Evolutionary conservation across 1,140 invertebrate species (phyloP), one percentile per base, ranked within the genome.

Genomic region (Eriosoma lanigerum): DNA sequence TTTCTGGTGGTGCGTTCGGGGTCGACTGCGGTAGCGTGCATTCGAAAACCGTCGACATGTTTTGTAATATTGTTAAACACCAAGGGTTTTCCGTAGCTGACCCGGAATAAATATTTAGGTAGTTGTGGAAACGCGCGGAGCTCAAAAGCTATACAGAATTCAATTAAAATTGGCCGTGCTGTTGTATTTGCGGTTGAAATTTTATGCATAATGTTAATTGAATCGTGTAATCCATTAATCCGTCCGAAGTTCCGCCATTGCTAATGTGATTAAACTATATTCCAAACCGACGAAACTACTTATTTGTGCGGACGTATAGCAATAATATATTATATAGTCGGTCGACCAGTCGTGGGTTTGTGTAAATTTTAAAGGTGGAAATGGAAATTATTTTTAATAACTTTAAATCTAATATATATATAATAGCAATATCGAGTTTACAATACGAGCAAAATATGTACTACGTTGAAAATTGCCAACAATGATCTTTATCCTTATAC

Each of bases 141-240:
- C 32, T 64, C n/a, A 38, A 64, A 64, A 64, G 62, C 32, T 64
- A 19, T 38, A 29, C 38, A 64, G 32, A 29, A 17, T 64, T 64
- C 62, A 64, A 64, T 44, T 64, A 64, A 19, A 64, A 64, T 64
- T 64, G 62, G 32, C 60, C n/a, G 19, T 29, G 32, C 60, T 64
- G 60, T 64, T 64, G 17, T 64, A 64, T 64, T 64, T 64, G 62
- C 19, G 10, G 32, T 64, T 29, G 10, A 64, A 64, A 64, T 64
- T 64, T 38, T 64, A 64, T 38, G 62, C 32, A 64, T 38, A 38
- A 38, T 64, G 19, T 64, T 38, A 64, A 64, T 38, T 64, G 62
- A 64, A 64, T 64, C 26, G 32, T 44, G 62, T 64, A 64, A 64
- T 17, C 29, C 62, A 64, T 64, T 64, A 64, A 64, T 64, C 29